phyloP scores from a whole-genome alignment of 2,797 vertebrate genomes.

The Erpetoichthys calabaricus region DNA sequence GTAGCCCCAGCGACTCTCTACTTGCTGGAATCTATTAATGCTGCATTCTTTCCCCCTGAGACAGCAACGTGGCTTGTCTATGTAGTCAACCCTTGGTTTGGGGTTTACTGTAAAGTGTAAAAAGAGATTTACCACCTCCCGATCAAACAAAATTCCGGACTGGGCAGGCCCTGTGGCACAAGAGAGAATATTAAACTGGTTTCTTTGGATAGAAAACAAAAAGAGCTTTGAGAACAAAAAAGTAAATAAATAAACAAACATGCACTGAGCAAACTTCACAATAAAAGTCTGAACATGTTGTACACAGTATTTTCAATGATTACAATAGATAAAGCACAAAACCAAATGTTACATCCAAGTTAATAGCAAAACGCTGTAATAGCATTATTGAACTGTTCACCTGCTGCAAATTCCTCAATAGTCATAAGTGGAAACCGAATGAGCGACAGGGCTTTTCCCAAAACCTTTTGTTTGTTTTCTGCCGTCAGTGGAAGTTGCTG shows the following conservation, averaged over 20 bases:
- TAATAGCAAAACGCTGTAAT: too few relatives aligned
- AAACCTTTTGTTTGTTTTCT: slow-evolving; percentile 57
- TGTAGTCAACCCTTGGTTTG: slow-evolving; percentile 89
- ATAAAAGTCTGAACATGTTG: too few relatives aligned
- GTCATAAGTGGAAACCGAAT: slow-evolving; percentile 65
- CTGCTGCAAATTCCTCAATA: slow-evolving; percentile 63
- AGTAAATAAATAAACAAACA: slow-evolving; percentile 19
- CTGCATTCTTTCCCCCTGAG: slow-evolving; percentile 90
- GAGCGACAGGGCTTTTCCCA: slow-evolving; percentile 55
- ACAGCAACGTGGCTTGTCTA: slow-evolving; percentile 86
- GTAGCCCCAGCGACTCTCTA: slow-evolving; percentile 96
- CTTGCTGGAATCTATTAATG: slow-evolving; percentile 86
- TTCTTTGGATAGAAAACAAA: slow-evolving; percentile 22
- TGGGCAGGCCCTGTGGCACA: slow-evolving; percentile 76
- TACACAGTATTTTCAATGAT: too few relatives aligned
- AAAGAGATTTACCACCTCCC: slow-evolving; percentile 93
- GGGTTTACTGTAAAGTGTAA: slow-evolving; percentile 96
- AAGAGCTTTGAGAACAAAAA: slow-evolving; percentile 24
- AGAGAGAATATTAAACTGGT: slow-evolving; percentile 46
- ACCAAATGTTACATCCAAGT: neutral
- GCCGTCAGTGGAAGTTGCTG: slow-evolving; percentile 51
- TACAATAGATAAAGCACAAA: neutral
- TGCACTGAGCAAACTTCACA: neutral
- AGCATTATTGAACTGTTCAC: slow-evolving; percentile 23
- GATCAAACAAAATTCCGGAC: slow-evolving; percentile 80